Conservation (phyloP, 1,140 invertebrate genomes). For the Grapholita molesta region DNA sequence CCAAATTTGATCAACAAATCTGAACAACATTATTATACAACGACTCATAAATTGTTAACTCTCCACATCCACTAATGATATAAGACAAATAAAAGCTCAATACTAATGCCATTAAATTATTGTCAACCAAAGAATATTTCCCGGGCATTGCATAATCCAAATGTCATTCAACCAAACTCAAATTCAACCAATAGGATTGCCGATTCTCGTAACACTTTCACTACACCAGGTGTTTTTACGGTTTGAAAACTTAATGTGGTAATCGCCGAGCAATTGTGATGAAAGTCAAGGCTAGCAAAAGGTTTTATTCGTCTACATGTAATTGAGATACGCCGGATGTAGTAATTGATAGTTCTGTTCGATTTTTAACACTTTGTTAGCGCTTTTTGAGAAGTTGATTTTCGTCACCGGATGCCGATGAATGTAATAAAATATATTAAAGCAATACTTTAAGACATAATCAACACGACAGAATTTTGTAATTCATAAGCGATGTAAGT, state of each 20-base stretch:
- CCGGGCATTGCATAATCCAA: not conserved
- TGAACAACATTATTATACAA: not conserved
- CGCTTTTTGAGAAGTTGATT: not conserved
- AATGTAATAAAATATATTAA: not conserved
- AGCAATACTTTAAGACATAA: no score
- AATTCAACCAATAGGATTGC: not conserved
- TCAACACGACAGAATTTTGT: no score
- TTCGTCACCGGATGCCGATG: not conserved
- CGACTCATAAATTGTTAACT: not conserved
- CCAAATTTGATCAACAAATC: no score
- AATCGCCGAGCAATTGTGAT: conserved; percentile 7
- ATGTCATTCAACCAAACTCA: not conserved
- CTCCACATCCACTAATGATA: not conserved
- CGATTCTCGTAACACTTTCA: conserved; percentile 3
- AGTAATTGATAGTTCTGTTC: conserved; percentile 5
- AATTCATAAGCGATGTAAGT: no score
- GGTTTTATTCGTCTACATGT: not conserved
- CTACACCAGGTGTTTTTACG: conserved; percentile 8
- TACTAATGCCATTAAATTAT: conserved; percentile 5
- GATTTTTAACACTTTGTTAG: not conserved
- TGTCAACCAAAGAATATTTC: conserved; percentile 13
- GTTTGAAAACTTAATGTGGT: conserved; percentile 1
- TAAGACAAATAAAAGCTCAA: not conserved
- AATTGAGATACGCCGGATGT: conserved; percentile 1
- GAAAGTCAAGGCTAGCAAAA: conserved; percentile 13